Percentiles rank a stretch among this genome's conserved stretches.
phyloP scores from a whole-genome alignment of 2,888 invertebrate genomes.

The Microplitis manilae region DNA sequence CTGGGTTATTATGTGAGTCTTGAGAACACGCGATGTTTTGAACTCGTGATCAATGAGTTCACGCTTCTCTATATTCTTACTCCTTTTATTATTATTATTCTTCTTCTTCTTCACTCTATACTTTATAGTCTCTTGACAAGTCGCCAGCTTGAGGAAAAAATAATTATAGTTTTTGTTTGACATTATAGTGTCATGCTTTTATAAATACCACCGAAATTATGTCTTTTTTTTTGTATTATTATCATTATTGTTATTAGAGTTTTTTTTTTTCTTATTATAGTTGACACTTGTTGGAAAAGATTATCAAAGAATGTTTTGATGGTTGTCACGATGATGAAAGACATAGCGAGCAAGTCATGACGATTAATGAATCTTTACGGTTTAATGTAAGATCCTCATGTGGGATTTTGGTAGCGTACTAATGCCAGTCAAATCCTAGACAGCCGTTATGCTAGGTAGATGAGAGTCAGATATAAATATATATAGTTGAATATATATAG shows the following conservation, averaged over 20 bases:
- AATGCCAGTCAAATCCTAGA: constrained; percentile 45
- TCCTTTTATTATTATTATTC: not conserved
- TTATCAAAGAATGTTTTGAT: constrained; percentile 22
- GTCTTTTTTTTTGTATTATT: not conserved
- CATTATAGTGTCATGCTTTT: not conserved
- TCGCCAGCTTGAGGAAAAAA: not conserved
- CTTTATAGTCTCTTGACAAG: not conserved
- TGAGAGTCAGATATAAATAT: not conserved
- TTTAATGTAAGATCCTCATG: not conserved
- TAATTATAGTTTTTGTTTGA: not conserved
- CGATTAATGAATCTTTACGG: constrained; percentile 19
- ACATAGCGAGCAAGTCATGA: constrained; percentile 22
- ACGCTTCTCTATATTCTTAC: not conserved
- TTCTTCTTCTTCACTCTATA: not conserved
- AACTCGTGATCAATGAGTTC: constrained; percentile 26
- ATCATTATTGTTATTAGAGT: not conserved
- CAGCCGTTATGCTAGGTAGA: constrained; percentile 35
- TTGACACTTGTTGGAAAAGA: constrained; percentile 1
- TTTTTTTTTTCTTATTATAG: not conserved
- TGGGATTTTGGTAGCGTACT: constrained; percentile 37
- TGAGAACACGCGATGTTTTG: constrained; percentile 9
- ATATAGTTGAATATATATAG: not conserved
- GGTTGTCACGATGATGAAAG: constrained; percentile 1
- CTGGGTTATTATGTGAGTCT: not conserved
- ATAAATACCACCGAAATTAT: not conserved